phyloP scores from a whole-genome alignment of 2,797 vertebrate genomes.

The Acomys russatus region DNA sequence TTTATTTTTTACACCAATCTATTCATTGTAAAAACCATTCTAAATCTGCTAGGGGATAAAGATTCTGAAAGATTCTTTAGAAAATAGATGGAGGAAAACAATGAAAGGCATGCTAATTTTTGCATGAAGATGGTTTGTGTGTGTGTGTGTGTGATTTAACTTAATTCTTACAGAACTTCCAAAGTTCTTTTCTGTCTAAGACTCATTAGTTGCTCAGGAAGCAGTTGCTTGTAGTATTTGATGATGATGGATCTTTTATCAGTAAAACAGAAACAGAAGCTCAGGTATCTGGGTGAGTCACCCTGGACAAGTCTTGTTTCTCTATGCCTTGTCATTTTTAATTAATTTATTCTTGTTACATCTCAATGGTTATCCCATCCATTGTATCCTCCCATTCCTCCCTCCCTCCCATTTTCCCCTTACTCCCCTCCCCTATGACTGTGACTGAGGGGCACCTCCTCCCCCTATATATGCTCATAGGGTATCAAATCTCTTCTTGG shows the following conservation, averaged over 20 bases:
- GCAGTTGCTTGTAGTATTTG: slow-evolving; percentile 15
- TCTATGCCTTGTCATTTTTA: background rate
- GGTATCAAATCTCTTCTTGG: background rate
- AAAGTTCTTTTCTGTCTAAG: background rate
- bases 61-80: background rate
- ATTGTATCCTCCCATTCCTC: too few species aligned
- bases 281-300: background rate
- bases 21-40: background rate
- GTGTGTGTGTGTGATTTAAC: background rate
- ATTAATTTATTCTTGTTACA: too few species aligned
- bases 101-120: slow-evolving; percentile 17
- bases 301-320: background rate
- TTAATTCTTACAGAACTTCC: background rate
- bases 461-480: too few species aligned
- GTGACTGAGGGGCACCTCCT: too few species aligned
- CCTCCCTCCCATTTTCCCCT: too few species aligned
- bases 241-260: background rate
- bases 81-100: slow-evolving; percentile 54
- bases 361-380: too few species aligned
- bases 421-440: too few species aligned
- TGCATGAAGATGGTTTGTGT: background rate
- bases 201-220: background rate
- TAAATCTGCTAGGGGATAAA: slow-evolving; percentile 18
- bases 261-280: slow-evolving; percentile 31
- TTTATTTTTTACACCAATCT: background rate